Percentiles rank a stretch among this genome's conserved stretches.
Evolutionary conservation across 2,113 vertebrate species (phyloP).

Genomic region (Lichenostomus cassidix): DNA sequence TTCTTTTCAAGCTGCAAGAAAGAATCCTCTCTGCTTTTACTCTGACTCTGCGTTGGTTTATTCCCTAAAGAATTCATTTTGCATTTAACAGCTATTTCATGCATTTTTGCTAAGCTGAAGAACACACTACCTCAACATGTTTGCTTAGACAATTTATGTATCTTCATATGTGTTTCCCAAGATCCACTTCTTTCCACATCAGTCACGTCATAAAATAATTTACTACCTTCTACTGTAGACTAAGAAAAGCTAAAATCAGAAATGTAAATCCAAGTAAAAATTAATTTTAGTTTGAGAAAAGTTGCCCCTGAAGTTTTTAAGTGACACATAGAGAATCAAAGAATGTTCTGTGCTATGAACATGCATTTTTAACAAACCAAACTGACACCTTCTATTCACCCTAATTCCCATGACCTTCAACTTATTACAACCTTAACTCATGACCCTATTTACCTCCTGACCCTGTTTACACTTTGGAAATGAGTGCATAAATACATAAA

Average conservation of each 20-base stretch:
- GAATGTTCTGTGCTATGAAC: neutral
- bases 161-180: neutral
- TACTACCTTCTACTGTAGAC: neutral
- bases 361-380: neutral
- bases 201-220: neutral
- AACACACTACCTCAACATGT: neutral
- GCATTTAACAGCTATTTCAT: neutral
- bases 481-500: neutral
- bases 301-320: neutral
- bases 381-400: neutral
- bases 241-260: neutral
- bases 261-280: neutral
- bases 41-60: neutral
- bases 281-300: neutral
- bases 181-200: neutral
- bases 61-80: neutral
- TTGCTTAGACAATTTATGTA: neutral
- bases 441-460: neutral
- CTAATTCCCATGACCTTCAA: neutral
- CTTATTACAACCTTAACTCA: neutral
- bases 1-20: neutral
- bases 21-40: neutral
- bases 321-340: neutral
- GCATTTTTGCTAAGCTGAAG: neutral
- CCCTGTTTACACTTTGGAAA: neutral